Conservation (phyloP, 1,140 invertebrate species). For the Lucilia cuprina region DNA sequence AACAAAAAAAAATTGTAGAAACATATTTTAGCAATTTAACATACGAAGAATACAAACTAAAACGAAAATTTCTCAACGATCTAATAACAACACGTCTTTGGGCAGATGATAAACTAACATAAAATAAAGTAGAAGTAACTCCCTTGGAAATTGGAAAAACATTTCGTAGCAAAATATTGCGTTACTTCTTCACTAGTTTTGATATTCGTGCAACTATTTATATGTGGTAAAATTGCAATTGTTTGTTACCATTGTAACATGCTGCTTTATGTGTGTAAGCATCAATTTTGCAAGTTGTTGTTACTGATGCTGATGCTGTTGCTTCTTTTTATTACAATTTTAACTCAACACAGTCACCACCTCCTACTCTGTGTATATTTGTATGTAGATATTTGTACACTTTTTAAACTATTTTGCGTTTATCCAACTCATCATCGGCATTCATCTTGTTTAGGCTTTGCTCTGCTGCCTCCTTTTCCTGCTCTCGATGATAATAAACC, state of each 20-base stretch:
- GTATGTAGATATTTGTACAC: background rate
- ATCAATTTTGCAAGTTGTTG: background rate
- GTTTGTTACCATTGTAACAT: constrained; percentile 9
- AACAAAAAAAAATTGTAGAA: too few species aligned
- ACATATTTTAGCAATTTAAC: too few species aligned
- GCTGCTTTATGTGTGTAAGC: background rate
- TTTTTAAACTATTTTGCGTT: background rate
- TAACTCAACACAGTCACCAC: background rate
- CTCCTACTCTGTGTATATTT: background rate
- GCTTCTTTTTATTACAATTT: background rate
- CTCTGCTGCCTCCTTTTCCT: background rate
- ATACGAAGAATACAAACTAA: background rate
- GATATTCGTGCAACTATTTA: constrained; percentile 26
- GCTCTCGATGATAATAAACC: background rate
- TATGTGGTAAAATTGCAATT: constrained; percentile 7
- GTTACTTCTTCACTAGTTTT: background rate
- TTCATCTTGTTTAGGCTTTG: background rate
- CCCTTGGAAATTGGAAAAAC: background rate
- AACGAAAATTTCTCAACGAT: background rate
- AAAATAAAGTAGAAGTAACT: background rate
- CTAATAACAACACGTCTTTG: constrained; percentile 17
- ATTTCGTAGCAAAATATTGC: constrained; percentile 13
- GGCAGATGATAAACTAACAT: background rate
- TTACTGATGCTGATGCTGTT: too few species aligned
- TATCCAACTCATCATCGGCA: background rate